A percentile compares a stretch with the other conserved stretches of the same genome.
These are phyloP conservation scores for Pao palembangensis DNA, from an alignment of 2,113 vertebrate genomes.

Conservation along the genomic window DNA sequence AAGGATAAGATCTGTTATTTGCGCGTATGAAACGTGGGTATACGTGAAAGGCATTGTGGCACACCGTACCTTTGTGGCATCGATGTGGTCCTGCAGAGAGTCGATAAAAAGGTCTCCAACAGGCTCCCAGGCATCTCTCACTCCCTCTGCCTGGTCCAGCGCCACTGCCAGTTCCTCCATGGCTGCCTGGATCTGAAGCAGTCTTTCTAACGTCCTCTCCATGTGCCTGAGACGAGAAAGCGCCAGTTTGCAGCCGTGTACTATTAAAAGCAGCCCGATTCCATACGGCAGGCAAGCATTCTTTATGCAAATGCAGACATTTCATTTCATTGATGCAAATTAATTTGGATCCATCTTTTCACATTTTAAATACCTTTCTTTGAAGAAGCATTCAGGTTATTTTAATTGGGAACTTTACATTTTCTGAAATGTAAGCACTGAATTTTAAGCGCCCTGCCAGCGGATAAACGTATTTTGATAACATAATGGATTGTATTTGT, in stretches of 20 bases:
- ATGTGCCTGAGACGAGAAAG: conserved; percentile 77
- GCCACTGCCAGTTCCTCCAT: conserved; percentile 86
- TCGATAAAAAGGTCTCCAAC: conserved; percentile 97
- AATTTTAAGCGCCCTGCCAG: conserved; percentile 4
- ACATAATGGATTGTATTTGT: conserved; percentile 28
- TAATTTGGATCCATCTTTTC: background rate
- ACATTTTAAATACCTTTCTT: background rate
- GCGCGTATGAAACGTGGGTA: background rate
- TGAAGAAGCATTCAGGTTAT: background rate
- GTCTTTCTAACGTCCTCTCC: conserved; percentile 87
- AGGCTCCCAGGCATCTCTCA: conserved; percentile 90
- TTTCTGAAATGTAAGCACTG: conserved; percentile 1
- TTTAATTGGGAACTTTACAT: background rate
- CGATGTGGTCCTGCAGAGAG: conserved; percentile 93
- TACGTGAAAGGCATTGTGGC: background rate
- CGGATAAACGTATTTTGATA: conserved; percentile 33
- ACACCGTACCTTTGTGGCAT: conserved; percentile 87
- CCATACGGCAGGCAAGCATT: conserved; percentile 4
- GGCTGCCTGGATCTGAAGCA: conserved; percentile 87
- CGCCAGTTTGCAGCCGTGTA: too few species aligned
- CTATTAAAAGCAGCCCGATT: background rate
- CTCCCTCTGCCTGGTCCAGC: conserved; percentile 87
- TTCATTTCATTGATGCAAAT: background rate
- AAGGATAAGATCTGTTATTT: conserved; percentile 6
- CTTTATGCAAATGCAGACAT: conserved; percentile 20